A percentile compares a stretch with the other conserved stretches of the same genome.
phyloP scores from a whole-genome alignment of 2,888 invertebrate species.

The Entomobrya proxima region DNA sequence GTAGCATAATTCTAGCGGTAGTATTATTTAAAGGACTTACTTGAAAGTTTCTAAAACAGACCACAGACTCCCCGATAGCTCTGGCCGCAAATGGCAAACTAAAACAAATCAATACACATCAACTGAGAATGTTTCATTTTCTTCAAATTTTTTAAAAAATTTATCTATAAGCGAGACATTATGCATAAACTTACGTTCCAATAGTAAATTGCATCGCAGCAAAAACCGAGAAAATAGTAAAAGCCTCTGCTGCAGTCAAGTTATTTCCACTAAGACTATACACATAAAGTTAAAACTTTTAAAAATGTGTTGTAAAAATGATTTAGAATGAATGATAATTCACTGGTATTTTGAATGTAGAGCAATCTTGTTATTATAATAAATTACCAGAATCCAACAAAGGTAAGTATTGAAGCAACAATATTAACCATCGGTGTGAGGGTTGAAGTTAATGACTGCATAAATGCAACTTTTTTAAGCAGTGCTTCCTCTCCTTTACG shows the following conservation, averaged over 20 bases:
- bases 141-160: no score
- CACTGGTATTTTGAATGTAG: neutral
- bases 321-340: neutral
- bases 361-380: neutral
- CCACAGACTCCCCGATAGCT: constrained; percentile 77
- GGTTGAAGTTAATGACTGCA: constrained; percentile 78
- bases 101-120: neutral
- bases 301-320: neutral
- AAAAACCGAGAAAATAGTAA: constrained; percentile 78
- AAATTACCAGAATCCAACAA: constrained; percentile 77
- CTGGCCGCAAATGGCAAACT: constrained; percentile 75
- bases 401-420: constrained; percentile 77
- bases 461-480: constrained; percentile 77
- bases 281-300: constrained; percentile 40
- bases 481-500: constrained; percentile 77
- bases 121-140: neutral
- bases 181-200: constrained; percentile 76
- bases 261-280: constrained; percentile 76
- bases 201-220: constrained; percentile 78
- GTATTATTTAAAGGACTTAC: constrained; percentile 64
- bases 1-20: no score
- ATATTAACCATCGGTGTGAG: constrained; percentile 78
- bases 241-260: constrained; percentile 76
- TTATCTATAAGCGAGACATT: no score
- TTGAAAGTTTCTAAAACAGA: constrained; percentile 77